A percentile compares a stretch with the other conserved stretches of the same genome.
Conservation (phyloP, 2,797 vertebrate species). For the Phrynocephalus vlangalii region DNA sequence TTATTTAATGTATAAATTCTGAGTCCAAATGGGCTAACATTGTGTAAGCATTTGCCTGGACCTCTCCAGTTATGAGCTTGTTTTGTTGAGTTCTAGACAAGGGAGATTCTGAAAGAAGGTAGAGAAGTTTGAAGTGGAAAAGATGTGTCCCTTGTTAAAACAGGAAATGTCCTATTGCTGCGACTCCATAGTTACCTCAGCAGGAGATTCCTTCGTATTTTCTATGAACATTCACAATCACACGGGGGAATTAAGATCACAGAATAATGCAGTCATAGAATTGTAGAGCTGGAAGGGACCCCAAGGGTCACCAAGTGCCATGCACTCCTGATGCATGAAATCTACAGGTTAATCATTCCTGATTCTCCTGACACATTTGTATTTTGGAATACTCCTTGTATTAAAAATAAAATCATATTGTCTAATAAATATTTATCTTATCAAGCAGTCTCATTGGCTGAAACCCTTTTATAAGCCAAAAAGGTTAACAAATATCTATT, state of each 20-base stretch:
- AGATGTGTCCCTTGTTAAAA: neutral
- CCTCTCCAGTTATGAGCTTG: neutral
- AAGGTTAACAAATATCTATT: no score
- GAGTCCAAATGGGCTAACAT: neutral
- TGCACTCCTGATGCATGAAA: no score
- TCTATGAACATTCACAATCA: neutral
- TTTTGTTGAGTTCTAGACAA: neutral
- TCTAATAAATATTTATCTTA: no score
- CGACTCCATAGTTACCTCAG: neutral
- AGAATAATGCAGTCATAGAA: no score
- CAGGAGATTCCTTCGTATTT: neutral
- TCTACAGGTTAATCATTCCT: no score
- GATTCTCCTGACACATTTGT: no score
- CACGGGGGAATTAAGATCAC: neutral
- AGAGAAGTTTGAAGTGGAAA: neutral
- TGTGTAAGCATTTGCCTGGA: neutral
- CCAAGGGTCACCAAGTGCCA: no score
- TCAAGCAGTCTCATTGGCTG: no score
- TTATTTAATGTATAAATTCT: constrained; percentile 1
- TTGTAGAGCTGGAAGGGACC: no score
- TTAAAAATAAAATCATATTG: no score
- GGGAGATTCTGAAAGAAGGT: neutral
- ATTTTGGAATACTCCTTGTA: no score
- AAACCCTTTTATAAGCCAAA: no score
- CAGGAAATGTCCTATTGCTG: neutral